A percentile compares a stretch with the other conserved stretches of the same genome.
Conservation (phyloP, 2,797 vertebrate genomes). For the Phaenicophaeus curvirostris region DNA sequence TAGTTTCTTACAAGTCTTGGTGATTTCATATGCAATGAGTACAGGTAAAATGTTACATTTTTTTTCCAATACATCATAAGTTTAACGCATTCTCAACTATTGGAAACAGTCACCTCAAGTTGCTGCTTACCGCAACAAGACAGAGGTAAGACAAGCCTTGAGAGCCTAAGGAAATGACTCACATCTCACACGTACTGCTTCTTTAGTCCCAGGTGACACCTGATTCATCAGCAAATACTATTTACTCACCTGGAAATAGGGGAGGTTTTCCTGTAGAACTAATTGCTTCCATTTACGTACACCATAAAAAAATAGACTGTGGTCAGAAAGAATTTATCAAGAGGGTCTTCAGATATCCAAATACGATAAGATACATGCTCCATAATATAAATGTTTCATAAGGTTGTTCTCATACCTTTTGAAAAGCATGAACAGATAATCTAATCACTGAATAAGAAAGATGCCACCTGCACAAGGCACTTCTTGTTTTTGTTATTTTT, state of each 20-base stretch:
- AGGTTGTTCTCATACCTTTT: neutral
- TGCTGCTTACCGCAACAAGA: neutral
- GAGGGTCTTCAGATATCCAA: neutral
- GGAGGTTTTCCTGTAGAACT: neutral
- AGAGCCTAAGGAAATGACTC: slow-evolving; percentile 44
- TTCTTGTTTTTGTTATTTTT: neutral
- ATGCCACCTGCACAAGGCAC: neutral
- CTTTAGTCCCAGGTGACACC: slow-evolving; percentile 27
- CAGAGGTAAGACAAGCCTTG: neutral
- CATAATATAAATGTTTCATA: neutral
- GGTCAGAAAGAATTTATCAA: neutral
- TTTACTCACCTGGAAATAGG: slow-evolving; percentile 32
- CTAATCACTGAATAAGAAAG: neutral
- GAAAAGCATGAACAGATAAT: neutral
- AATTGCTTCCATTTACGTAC: neutral
- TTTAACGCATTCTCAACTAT: neutral
- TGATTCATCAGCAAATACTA: slow-evolving; percentile 32
- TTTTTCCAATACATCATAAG: neutral
- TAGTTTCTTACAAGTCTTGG: neutral
- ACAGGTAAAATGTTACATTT: neutral
- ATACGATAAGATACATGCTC: neutral
- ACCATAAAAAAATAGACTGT: neutral
- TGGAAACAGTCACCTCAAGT: neutral
- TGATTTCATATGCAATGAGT: neutral
- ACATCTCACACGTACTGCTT: neutral